A percentile compares a stretch with the other conserved stretches of the same genome.
phyloP scores from a whole-genome alignment of 2,888 invertebrate species.

The Conus canariensis region DNA sequence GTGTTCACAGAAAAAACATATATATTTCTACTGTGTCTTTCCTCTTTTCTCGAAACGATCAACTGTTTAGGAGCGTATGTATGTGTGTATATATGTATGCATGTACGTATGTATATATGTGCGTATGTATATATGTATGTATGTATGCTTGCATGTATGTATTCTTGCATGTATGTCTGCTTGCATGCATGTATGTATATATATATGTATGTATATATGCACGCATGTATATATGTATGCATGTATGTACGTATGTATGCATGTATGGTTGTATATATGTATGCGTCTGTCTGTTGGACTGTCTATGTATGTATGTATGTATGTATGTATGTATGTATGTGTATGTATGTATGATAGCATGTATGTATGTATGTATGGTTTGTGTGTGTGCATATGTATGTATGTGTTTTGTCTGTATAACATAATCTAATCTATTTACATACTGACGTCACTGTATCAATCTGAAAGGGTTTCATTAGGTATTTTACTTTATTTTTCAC shows the following conservation, averaged over 20 bases:
- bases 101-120: background rate
- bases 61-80: background rate
- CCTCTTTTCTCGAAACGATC: too few species aligned
- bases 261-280: background rate
- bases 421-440: too few species aligned
- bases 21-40: too few species aligned
- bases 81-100: background rate
- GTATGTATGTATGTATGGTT: too few species aligned
- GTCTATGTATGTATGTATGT: background rate
- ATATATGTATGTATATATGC: background rate
- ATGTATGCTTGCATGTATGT: background rate
- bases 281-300: background rate
- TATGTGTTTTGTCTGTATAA: too few species aligned
- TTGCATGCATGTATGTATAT: constrained; percentile 2
- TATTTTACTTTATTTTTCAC: too few species aligned
- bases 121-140: background rate
- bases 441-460: too few species aligned
- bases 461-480: too few species aligned
- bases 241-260: background rate
- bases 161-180: background rate
- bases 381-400: too few species aligned
- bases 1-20: too few species aligned
- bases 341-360: background rate
- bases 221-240: background rate
- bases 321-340: constrained; percentile 5